Evolutionary conservation across 2,888 invertebrate genomes (phyloP), one percentile per base, ranked within the genome.

Genomic region (Epirrita christyi): DNA sequence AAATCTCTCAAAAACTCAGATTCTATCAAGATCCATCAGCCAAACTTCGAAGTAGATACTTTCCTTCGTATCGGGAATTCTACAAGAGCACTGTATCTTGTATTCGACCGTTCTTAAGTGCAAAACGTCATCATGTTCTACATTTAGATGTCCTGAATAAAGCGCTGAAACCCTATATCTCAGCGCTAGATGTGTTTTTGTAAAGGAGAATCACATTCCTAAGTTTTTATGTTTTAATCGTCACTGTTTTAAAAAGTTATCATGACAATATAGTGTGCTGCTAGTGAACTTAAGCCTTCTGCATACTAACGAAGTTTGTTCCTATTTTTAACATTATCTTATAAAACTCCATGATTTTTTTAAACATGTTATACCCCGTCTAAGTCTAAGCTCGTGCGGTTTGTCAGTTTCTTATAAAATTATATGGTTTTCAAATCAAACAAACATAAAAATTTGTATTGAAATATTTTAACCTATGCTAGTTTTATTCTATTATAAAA

Each of bases 21-120:
- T 40, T 9, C 14, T 29, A 41, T 15, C 11, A 37, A 34, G 49
- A 40, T 44, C 48, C 40, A 50, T 29, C 14, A 49, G 49, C 14
- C 5, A 6, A 48, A 34, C 43, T 52, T 44, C 8, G 45, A 52
- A 48, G 37, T 38, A 29, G 21, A 21, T 21, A 21, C 21, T 21
- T 34, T 10, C 27, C 69, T 67, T 72, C 62, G 58, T 70, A 62
- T 64, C 55, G 63, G 66, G 64, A 70, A 67, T 66, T 73, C 68
- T 69, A 77, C 77, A 72, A 71, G 73, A 69, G 68, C 63, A 69
- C 50, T 74, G 77, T 75, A 72, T 75, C 74, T 77, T 72, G 74
- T 72, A 72, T 64, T 68, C 73, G 67, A 73, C 78, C 74, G 68
- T 75, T 75, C 75, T 74, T 79, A 77, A 81, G 80, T 81, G 81